These are phyloP conservation scores for Helostoma temminkii DNA, from an alignment of 2,797 vertebrate genomes.

Conservation along the genomic window DNA sequence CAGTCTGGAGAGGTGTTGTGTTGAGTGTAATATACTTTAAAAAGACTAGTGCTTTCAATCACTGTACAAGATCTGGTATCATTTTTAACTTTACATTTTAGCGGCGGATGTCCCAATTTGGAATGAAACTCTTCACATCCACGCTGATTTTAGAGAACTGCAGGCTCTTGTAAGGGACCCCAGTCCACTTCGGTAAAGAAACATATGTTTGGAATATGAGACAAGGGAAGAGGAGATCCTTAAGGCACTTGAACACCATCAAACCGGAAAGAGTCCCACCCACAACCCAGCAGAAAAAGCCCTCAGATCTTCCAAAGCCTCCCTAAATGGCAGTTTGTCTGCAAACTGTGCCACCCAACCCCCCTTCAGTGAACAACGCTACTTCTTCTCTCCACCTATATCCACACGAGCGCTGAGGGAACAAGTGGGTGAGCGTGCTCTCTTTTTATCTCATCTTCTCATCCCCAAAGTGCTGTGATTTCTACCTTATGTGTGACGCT, in stretches of 20 bases:
- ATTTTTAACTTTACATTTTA: slow-evolving; percentile 18
- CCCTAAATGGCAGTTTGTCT: slow-evolving; percentile 74
- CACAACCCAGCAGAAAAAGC: slow-evolving; percentile 58
- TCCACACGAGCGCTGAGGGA: slow-evolving; percentile 41
- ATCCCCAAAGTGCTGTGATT: slow-evolving; percentile 60
- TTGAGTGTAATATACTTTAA: slow-evolving; percentile 26
- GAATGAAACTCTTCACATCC: slow-evolving; percentile 46
- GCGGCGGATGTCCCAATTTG: slow-evolving; percentile 27
- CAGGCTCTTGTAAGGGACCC: slow-evolving; percentile 43
- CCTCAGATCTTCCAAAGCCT: slow-evolving; percentile 69
- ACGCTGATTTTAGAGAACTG: slow-evolving; percentile 31
- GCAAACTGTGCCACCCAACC: slow-evolving; percentile 42
- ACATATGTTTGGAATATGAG: slow-evolving; percentile 64
- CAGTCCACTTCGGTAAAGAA: slow-evolving; percentile 32
- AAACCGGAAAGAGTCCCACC: slow-evolving; percentile 72
- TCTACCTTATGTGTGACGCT: slow-evolving; percentile 33
- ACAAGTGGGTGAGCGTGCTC: slow-evolving; percentile 46
- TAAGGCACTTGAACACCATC: slow-evolving; percentile 85
- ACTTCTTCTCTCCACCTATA: slow-evolving; percentile 52
- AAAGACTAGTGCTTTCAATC: slow-evolving; percentile 28
- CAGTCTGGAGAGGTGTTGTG: slow-evolving; percentile 53
- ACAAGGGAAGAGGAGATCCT: slow-evolving; percentile 67
- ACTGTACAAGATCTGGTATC: slow-evolving; percentile 42
- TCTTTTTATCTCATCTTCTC: slow-evolving; percentile 51
- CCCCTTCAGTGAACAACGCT: not conserved